Evolutionary conservation across 2,888 invertebrate species (phyloP), one percentile per base, ranked within the genome.

Genomic region (Lasioglossum villosulum): DNA sequence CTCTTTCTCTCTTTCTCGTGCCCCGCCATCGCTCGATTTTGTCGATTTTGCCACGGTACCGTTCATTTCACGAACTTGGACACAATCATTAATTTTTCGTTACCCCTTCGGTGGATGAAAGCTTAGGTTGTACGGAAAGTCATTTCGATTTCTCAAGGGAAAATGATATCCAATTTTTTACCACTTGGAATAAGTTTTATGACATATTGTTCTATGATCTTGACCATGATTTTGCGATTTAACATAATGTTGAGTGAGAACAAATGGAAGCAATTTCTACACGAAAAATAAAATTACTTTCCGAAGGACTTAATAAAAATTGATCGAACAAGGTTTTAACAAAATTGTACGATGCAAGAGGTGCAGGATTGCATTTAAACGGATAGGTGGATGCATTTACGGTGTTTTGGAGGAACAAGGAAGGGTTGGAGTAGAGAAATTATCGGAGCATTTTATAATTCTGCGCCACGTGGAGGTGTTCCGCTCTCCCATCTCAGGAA

Each of bases 1-100:
- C n/a, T 23, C 68, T 78, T 83, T 73, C 74, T 52, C 83, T 75
- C 68, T 39, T 37, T 1, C 68, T n/a, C 79, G 70, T 74, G 81
- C 83, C 76, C 80, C 74, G 34, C 86, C 45, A 23, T 74, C 37
- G 34, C 59, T 30, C 27, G 30, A 63, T 30, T 63, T 63, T 63
- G 59, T 63, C 59, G 59, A 63, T 30, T 14, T 30, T 30, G 6
- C 59, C 16, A 27, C 27, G 16, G 14, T 27, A 59, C 16, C 27
- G 59, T 59, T 30, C 30, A 6, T 63, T 6, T 16, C 2, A 30
- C 16, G 30, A 16, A 48, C 19, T 23, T 8, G 16, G 8, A 8
- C 48, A 0, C 23, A 48, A 23, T 23, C 23, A 23, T 48, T 48
- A 23, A 48, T 48, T 8, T 19, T 6, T 48, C 48, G 48, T 8